Conservation (phyloP, 1,140 invertebrate genomes). For the Littorina saxatilis region DNA sequence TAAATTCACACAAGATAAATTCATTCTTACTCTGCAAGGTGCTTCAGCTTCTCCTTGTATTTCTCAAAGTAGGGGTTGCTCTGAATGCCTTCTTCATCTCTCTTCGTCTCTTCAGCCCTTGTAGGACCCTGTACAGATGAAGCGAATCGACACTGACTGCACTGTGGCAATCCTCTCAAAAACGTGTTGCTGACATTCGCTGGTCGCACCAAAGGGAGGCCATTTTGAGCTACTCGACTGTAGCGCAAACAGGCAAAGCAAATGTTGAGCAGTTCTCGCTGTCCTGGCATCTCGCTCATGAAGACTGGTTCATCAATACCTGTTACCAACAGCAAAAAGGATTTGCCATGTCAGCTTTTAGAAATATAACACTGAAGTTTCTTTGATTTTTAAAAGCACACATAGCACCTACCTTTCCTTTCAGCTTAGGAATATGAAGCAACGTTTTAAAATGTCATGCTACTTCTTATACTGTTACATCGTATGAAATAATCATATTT, state of each 20-base stretch:
- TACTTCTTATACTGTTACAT: too few species aligned
- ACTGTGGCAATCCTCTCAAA: background rate
- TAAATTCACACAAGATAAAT: too few species aligned
- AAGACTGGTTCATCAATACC: background rate
- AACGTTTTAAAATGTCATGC: too few species aligned
- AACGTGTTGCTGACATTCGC: slow-evolving; percentile 8
- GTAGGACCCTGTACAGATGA: slow-evolving; percentile 3
- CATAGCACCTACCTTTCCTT: too few species aligned
- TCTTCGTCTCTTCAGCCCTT: slow-evolving; percentile 5
- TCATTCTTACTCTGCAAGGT: slow-evolving; percentile 47
- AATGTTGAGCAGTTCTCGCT: slow-evolving; percentile 27
- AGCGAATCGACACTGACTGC: slow-evolving; percentile 15
- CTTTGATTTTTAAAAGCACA: too few species aligned
- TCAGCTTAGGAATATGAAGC: too few species aligned
- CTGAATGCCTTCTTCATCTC: slow-evolving; percentile 33
- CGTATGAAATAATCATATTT: too few species aligned
- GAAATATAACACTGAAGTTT: too few species aligned
- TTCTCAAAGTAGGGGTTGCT: slow-evolving; percentile 52
- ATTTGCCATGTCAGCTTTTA: too few species aligned
- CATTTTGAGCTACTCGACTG: slow-evolving; percentile 13
- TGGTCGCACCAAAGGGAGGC: slow-evolving; percentile 20
- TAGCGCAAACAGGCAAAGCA: slow-evolving; percentile 36
- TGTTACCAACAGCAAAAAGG: too few species aligned
- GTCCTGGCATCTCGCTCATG: slow-evolving; percentile 36
- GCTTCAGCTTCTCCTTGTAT: slow-evolving; percentile 50